These are phyloP conservation scores for Athrips mouffetella DNA, from an alignment of 2,888 invertebrate species.

Conservation along the genomic window DNA sequence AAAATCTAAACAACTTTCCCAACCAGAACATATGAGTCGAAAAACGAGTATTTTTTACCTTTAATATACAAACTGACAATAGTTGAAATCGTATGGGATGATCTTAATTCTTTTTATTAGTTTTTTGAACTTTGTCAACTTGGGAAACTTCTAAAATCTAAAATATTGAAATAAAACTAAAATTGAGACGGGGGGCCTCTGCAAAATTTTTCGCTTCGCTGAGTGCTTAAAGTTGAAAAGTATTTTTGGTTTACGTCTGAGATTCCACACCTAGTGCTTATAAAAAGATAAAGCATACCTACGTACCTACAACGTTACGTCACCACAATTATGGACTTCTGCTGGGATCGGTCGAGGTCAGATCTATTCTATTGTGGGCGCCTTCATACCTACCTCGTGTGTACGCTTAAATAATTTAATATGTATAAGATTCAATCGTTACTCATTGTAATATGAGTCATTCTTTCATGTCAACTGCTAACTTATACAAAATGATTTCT, in stretches of 20 bases:
- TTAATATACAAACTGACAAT: no score
- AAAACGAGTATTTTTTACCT: no score
- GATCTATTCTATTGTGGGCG: conserved; percentile 63
- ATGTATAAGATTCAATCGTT: conserved; percentile 10
- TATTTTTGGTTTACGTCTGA: background rate
- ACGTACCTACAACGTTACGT: conserved; percentile 27
- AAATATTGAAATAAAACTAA: no score
- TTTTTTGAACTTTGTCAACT: no score
- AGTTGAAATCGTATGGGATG: no score
- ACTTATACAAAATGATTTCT: background rate
- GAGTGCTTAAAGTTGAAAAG: background rate
- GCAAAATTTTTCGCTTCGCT: conserved; percentile 2
- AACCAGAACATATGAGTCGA: no score
- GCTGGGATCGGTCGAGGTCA: conserved; percentile 62
- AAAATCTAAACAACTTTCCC: no score
- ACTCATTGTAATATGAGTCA: conserved; percentile 7
- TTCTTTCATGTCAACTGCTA: background rate
- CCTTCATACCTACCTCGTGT: conserved; percentile 19
- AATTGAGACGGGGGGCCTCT: no score
- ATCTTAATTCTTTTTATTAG: no score
- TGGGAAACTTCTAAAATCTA: no score
- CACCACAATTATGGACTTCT: conserved; percentile 31
- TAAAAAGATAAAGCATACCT: conserved; percentile 13
- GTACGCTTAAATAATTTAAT: conserved; percentile 9
- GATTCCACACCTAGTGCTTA: conserved; percentile 6